phyloP scores from a whole-genome alignment of 2,888 invertebrate genomes.

The Caenorhabditis imperialis region DNA sequence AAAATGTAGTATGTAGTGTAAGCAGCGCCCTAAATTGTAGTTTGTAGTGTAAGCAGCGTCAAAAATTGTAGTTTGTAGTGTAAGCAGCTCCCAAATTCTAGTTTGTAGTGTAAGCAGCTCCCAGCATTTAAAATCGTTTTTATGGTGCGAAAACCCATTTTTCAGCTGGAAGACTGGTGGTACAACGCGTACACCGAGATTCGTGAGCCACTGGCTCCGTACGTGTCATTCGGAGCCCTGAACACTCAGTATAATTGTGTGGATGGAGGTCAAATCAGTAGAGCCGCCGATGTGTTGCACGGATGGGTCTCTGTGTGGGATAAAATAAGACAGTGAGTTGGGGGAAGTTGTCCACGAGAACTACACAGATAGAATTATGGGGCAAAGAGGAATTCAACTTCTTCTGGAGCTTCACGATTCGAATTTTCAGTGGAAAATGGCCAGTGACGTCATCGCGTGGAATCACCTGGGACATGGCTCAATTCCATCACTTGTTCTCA shows the following conservation, averaged over 20 bases:
- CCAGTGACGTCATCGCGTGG: constrained; percentile 66
- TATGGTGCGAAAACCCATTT: no score
- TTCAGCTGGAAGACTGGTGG: constrained; percentile 72
- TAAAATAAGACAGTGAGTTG: constrained; percentile 55
- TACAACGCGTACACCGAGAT: constrained; percentile 68
- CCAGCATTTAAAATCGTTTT: no score
- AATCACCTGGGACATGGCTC: constrained; percentile 80
- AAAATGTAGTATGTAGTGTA: no score
- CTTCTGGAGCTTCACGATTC: background rate
- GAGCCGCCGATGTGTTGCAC: constrained; percentile 62
- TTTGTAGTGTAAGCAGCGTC: no score
- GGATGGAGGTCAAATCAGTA: constrained; percentile 54
- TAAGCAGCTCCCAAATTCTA: no score
- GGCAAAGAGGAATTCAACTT: background rate
- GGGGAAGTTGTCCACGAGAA: background rate
- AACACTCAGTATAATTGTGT: constrained; percentile 50
- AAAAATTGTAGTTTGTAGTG: no score
- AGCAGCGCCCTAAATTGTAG: no score
- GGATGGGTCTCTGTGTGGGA: constrained; percentile 61
- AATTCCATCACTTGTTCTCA: constrained; percentile 81
- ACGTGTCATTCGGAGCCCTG: constrained; percentile 54
- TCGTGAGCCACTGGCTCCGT: constrained; percentile 62
- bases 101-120: no score
- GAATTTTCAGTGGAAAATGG: constrained; percentile 55
- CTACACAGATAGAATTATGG: background rate